Base-by-base conservation (phyloP, 2,888 invertebrate genomes). In the Eristalis intricaria region DNA sequence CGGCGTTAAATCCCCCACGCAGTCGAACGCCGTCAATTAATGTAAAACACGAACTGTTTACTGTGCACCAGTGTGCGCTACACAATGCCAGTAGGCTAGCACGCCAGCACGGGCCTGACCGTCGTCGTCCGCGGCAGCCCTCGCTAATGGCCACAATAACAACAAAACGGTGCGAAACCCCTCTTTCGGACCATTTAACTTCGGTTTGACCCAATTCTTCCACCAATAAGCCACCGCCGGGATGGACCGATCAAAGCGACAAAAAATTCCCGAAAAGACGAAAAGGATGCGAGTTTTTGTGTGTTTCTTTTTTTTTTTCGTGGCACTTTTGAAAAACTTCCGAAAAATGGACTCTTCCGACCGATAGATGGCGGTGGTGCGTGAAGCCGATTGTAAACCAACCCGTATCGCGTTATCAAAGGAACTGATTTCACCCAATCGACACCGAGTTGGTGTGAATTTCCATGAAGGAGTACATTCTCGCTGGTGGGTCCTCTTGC, bases 391-490 rank as follows among this genome's bases (percentile, higher is more conserved):
- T 77, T 64, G 38, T 76, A 79, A 73, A 87, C 87, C 87, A 84
- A 76, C 76, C 76, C 87, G 87, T 84, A 87, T 80, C 87, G 79
- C 87, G 87, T 87, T 87, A 87, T 87, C 87, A 87, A 87, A 87
- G 79, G 87, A 84, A 87, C 87, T 87, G 87, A 87, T 87, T 87
- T 84, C 79, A 84, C 79, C 87, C 87, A 87, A 87, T 87, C 84
- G 87, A 83, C 84, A 83, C 58, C 56, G 75, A 87, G 87, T 87
- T 87, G 87, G 87, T 84, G 87, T 87, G 87, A 87, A 87, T 87
- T 87, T 84, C 38, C 79, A 66, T 84, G 79, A 69, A 69, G 65
- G 61, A 79, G 84, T 79, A 75, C 38, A 84, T 79, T 84, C 50
- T 68, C 63, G 50, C 78, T 79, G 76, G 43, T 11, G 60, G 60